phyloP scores from a whole-genome alignment of 2,113 vertebrate genomes.

The Macroglossus sobrinus region DNA sequence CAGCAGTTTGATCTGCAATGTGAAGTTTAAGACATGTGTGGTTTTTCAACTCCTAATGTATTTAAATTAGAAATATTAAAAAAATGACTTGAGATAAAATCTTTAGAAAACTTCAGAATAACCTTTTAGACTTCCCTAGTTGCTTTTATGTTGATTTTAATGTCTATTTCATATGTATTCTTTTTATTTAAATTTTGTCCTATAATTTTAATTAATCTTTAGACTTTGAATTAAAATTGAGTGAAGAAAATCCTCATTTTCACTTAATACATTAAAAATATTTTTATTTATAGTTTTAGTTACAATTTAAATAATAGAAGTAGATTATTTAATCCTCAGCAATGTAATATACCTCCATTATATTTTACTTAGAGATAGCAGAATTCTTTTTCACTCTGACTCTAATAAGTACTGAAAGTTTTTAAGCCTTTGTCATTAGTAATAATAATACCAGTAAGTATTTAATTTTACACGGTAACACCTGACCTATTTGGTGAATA shows the following conservation, averaged over 20 bases:
- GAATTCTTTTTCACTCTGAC: neutral
- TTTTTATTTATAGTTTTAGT: neutral
- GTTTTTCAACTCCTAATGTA: neutral
- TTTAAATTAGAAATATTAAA: neutral
- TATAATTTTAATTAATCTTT: slow-evolving; percentile 4
- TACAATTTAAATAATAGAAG: neutral
- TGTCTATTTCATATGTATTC: neutral
- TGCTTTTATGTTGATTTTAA: slow-evolving; percentile 1
- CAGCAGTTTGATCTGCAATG: neutral
- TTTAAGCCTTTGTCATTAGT: neutral
- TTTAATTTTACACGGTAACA: neutral
- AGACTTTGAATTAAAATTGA: neutral
- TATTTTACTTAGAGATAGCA: neutral
- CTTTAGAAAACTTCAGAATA: neutral
- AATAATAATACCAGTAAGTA: neutral
- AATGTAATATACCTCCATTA: neutral
- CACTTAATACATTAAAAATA: neutral
- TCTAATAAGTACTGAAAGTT: neutral
- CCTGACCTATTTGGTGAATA: neutral
- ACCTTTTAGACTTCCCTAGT: neutral
- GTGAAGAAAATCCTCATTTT: neutral
- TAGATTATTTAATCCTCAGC: neutral
- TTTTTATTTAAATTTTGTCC: neutral
- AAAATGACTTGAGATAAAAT: neutral
- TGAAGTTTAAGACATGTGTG: neutral